These are phyloP conservation scores for Mya arenaria DNA, from an alignment of 1,140 invertebrate genomes.

Conservation along the genomic window DNA sequence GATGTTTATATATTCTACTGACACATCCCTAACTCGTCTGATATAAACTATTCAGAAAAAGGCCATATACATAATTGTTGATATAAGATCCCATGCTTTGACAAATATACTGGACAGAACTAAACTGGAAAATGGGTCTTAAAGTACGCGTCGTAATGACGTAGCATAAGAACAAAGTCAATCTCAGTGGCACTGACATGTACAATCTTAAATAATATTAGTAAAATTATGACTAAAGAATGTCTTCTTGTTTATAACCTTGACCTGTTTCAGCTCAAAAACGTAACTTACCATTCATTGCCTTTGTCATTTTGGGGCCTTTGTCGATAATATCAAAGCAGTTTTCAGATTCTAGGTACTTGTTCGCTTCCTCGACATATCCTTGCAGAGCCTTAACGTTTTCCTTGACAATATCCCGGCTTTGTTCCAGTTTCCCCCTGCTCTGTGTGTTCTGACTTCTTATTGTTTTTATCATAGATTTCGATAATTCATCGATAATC, in stretches of 20 bases:
- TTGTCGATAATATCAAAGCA: conserved; percentile 24
- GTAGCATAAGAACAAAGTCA: too few relatives aligned
- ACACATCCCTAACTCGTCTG: too few relatives aligned
- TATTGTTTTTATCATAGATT: conserved; percentile 38
- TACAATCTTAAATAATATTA: too few relatives aligned
- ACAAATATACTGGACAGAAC: too few relatives aligned
- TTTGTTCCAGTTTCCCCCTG: conserved; percentile 33
- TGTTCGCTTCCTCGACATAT: conserved; percentile 11
- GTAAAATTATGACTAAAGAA: neutral
- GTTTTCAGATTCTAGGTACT: conserved; percentile 23
- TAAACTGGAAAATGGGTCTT: too few relatives aligned
- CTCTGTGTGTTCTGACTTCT: conserved; percentile 32
- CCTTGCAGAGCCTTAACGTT: conserved; percentile 34
- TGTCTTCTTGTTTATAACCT: neutral
- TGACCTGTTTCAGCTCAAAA: neutral
- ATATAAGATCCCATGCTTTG: too few relatives aligned
- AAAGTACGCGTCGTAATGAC: too few relatives aligned
- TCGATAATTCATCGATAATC: conserved; percentile 36
- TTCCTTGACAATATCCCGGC: conserved; percentile 48
- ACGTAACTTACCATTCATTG: conserved; percentile 27
- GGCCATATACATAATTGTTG: too few relatives aligned
- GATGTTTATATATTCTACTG: too few relatives aligned
- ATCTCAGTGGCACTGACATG: too few relatives aligned
- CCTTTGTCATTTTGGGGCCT: neutral
- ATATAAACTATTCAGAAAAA: too few relatives aligned